phyloP scores from a whole-genome alignment of 2,797 vertebrate genomes.

The Micromesistius poutassou region DNA sequence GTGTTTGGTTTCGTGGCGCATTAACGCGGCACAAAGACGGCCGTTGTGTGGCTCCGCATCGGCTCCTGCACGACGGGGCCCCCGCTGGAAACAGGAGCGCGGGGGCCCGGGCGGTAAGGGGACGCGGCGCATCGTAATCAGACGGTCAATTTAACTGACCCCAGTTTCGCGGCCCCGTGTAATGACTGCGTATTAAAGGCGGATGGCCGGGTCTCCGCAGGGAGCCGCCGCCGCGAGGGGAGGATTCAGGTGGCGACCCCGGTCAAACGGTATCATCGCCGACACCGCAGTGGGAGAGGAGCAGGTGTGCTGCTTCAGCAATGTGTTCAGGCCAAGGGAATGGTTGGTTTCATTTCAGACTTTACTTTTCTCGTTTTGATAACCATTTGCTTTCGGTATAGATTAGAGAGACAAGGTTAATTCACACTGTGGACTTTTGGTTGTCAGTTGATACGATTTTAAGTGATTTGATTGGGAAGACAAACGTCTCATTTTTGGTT shows the following conservation, averaged over 20 bases:
- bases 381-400: neutral
- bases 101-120: conserved; percentile 43
- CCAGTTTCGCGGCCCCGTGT: conserved; percentile 69
- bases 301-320: neutral
- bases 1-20: conserved; percentile 54
- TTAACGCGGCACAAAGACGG: conserved; percentile 42
- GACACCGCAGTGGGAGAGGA: neutral
- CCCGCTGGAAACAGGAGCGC: conserved; percentile 50
- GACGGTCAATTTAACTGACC: conserved; percentile 66
- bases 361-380: neutral
- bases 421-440: neutral
- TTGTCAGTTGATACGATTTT: neutral
- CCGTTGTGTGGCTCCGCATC: conserved; percentile 42
- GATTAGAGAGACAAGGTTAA: neutral
- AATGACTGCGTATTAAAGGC: conserved; percentile 67
- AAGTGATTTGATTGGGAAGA: neutral
- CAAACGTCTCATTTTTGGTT: neutral
- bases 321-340: neutral
- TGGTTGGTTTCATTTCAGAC: neutral
- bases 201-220: conserved; percentile 38
- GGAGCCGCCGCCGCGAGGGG: neutral
- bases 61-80: conserved; percentile 39
- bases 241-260: conserved; percentile 1
- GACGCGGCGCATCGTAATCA: conserved; percentile 64
- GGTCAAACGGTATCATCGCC: conserved; percentile 17